Evolutionary conservation across 2,113 vertebrate genomes (phyloP).

Genomic region (Poicephalus meyeri): DNA sequence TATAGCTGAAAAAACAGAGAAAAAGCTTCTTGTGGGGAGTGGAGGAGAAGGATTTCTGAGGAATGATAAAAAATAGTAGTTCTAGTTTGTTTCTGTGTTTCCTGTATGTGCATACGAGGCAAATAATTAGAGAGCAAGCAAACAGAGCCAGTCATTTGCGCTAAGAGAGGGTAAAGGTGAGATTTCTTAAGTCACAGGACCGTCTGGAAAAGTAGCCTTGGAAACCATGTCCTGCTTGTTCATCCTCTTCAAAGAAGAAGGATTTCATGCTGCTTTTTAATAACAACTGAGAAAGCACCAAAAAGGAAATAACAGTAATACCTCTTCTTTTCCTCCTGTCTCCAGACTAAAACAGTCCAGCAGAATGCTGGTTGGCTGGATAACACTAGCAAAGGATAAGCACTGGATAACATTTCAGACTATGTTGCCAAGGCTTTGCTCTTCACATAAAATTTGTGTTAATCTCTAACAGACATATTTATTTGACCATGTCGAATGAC

Average conservation of each 20-base stretch:
- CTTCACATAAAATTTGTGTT: neutral
- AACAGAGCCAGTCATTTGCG: neutral
- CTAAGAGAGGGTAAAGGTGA: fast-evolving
- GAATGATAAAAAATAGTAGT: neutral
- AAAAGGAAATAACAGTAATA: neutral
- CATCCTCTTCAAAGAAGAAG: neutral
- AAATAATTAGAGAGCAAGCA: neutral
- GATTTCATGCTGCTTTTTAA: neutral
- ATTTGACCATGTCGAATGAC: neutral
- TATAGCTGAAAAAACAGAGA: neutral
- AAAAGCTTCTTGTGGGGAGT: neutral
- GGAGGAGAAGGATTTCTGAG: neutral
- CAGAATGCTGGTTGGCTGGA: neutral
- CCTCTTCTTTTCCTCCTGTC: neutral
- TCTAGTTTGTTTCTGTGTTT: neutral
- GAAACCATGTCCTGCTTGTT: neutral
- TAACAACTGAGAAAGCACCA: neutral
- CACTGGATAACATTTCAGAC: neutral
- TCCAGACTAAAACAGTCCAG: neutral
- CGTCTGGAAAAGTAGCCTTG: neutral
- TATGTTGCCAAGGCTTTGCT: neutral
- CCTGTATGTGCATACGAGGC: neutral
- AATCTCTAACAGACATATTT: neutral
- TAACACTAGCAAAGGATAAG: neutral
- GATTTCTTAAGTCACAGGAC: neutral